Percentiles rank a stretch among this genome's conserved stretches.
Evolutionary conservation across 2,113 vertebrate genomes (phyloP).

Genomic region (Australoheros scitulus): DNA sequence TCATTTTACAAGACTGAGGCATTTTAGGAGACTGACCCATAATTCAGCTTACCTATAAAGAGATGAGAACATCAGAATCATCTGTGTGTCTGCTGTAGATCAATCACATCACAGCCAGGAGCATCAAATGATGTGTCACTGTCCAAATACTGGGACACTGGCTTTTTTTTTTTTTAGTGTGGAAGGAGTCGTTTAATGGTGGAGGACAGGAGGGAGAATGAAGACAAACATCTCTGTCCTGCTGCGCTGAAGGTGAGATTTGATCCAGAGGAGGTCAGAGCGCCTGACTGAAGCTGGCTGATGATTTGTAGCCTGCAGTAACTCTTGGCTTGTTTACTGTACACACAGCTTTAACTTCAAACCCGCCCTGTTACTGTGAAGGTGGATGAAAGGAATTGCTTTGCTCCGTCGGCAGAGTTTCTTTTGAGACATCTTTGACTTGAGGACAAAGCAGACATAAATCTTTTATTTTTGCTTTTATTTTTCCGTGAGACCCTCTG

Average conservation of each 20-base stretch:
- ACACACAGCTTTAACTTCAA: not conserved
- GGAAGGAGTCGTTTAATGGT: not conserved
- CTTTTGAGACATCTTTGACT: not conserved
- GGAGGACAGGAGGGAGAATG: not conserved
- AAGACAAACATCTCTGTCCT: constrained; percentile 6
- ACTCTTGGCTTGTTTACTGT: not conserved
- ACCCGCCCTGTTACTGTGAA: not conserved
- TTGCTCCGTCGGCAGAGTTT: not conserved
- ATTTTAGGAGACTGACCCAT: not conserved
- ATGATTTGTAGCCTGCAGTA: constrained; percentile 10
- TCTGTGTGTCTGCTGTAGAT: not conserved
- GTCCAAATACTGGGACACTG: not conserved
- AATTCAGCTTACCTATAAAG: constrained; percentile 1
- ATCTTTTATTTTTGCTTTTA: not conserved
- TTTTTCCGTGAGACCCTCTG: not conserved
- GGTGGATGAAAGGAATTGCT: constrained; percentile 3
- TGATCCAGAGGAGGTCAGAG: not conserved
- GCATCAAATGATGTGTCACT: constrained; percentile 14
- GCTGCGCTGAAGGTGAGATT: constrained; percentile 7
- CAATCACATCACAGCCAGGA: not conserved
- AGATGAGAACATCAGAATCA: constrained; percentile 7
- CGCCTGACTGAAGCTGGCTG: not conserved
- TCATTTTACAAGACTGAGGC: not conserved
- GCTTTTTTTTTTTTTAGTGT: not conserved
- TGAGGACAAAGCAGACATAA: not conserved